Evolutionary conservation across 2,113 vertebrate genomes (phyloP), one percentile per base, ranked within the genome.

Genomic region (Oreotrochilus melanogaster): DNA sequence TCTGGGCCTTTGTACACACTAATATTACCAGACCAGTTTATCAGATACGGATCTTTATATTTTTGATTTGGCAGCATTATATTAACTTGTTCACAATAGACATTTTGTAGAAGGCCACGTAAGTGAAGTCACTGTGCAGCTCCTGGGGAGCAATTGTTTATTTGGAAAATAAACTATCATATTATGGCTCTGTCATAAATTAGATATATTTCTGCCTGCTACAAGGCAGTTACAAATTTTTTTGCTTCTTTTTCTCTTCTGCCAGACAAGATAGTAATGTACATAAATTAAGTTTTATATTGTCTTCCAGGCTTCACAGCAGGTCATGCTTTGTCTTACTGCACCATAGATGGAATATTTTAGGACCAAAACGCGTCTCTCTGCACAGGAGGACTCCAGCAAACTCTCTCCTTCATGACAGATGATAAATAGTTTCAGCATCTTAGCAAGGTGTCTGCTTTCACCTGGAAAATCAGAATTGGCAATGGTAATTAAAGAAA

Each of bases 401-500:
- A 87, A 58, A 70, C 45, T 87, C 47, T 50, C 19, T 70, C 25
- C 56, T 72, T 81, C 31, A 7, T 87, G 78, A 92, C 65, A 80
- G 37, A 23, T 73, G 87, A 81, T 89, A 87, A 91, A 92, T 85
- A 66, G 65, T 75, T 85, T 71, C 69, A 81, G 14, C 15, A 35
- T 78, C 82, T 92, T 50, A 65, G 37, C 42, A 65, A 89, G 42
- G 72, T 45, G 51, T 31, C 33, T 92, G 64, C 61, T 24, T 95
- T 95, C 72, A 93, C 73, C 83, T 95, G 89, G 84, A 95, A 94
- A 94, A 95, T 92, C 78, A 72, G 80, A 93, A 91, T 51, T 95
- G 84, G 87, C 62, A 75, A 85, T 51, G 78, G 74, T 89, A 85
- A 85, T 89, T 91, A 91, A 89, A 84, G 73, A 57, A 89, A 28